These are phyloP conservation scores for Bovichtus variegatus DNA, from an alignment of 2,797 vertebrate species.

Conservation along the genomic window DNA sequence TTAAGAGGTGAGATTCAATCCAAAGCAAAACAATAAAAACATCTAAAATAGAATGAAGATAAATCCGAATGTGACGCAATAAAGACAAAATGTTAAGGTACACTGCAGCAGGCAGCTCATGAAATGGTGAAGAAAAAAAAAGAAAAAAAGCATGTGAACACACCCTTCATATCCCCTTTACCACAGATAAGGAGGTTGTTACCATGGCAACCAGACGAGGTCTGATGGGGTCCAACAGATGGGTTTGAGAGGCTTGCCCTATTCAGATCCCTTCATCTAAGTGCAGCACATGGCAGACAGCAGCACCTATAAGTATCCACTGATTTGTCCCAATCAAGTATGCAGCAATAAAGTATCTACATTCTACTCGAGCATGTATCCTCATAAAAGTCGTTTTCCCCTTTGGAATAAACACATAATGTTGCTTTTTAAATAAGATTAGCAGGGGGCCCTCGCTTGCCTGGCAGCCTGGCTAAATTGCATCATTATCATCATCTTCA, in stretches of 20 bases:
- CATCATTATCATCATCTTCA: constrained; percentile 58
- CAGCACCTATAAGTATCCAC: not conserved
- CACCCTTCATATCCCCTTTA: constrained; percentile 51
- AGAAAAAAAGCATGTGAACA: constrained; percentile 29
- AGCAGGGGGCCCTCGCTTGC: constrained; percentile 8
- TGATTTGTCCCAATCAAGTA: constrained; percentile 5
- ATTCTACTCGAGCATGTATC: constrained; percentile 15
- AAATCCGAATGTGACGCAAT: not conserved
- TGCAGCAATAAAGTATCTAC: constrained; percentile 2
- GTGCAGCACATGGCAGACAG: not conserved
- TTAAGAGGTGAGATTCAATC: not conserved
- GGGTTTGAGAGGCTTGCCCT: constrained; percentile 41
- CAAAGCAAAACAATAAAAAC: not conserved
- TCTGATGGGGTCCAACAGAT: constrained; percentile 60
- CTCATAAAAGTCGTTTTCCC: constrained; percentile 17
- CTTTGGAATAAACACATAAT: constrained; percentile 36
- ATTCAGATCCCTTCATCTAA: constrained; percentile 14
- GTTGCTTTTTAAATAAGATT: constrained; percentile 55
- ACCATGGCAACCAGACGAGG: constrained; percentile 69
- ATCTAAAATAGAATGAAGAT: not conserved
- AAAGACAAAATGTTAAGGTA: not conserved
- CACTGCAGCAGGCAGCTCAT: constrained; percentile 1
- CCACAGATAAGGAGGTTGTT: constrained; percentile 57
- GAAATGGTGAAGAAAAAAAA: not conserved
- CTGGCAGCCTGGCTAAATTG: constrained; percentile 22